phyloP scores from a whole-genome alignment of 2,113 vertebrate genomes.

The Elachura formosa region DNA sequence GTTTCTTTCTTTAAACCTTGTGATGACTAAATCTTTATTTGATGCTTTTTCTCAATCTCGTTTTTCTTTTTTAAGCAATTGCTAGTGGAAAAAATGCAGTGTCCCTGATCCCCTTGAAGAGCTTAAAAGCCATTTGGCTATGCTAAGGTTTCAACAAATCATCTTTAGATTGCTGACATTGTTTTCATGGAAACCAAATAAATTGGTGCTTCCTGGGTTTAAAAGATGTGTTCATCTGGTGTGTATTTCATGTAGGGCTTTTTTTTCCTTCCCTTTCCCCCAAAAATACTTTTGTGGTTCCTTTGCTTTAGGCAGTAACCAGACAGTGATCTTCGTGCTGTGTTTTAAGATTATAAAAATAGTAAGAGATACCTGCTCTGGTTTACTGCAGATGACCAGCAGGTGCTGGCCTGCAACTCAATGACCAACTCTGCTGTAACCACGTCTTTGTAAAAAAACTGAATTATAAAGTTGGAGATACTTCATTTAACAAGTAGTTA shows the following conservation, averaged over 20 bases:
- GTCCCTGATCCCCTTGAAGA: background rate
- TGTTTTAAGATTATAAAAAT: background rate
- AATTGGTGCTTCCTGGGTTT: constrained; percentile 41
- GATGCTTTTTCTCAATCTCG: background rate
- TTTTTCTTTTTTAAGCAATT: background rate
- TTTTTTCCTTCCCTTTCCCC: too few relatives aligned
- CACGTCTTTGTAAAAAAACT: background rate
- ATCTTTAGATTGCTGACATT: constrained; percentile 8
- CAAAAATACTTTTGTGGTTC: background rate
- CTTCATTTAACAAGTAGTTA: background rate
- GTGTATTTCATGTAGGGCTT: background rate
- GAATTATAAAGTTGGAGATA: background rate
- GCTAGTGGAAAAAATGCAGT: background rate
- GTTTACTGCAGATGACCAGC: background rate
- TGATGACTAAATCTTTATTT: background rate
- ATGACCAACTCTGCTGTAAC: background rate
- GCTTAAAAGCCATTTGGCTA: background rate
- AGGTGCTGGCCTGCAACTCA: background rate
- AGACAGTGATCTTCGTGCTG: background rate
- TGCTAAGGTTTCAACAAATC: constrained; percentile 21
- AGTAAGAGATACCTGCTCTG: background rate
- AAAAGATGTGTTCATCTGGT: constrained; percentile 15
- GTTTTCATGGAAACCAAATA: constrained; percentile 59
- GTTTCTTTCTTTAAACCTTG: background rate
- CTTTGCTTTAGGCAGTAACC: background rate